phyloP scores from a whole-genome alignment of 2,113 vertebrate species.

The Solea senegalensis region DNA sequence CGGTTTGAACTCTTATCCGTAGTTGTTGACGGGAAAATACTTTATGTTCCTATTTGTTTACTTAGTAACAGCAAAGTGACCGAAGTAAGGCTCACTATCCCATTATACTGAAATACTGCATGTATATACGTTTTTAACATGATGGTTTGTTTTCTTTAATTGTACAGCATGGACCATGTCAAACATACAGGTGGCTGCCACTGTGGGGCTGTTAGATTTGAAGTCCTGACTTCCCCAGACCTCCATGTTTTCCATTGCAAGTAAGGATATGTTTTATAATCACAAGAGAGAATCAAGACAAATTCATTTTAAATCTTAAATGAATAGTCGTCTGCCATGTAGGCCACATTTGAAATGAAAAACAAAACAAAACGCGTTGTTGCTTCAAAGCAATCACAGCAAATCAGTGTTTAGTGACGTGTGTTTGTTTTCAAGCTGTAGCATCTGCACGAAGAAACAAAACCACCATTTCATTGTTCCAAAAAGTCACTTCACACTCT shows the following conservation, averaged over 20 bases:
- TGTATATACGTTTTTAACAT: background rate
- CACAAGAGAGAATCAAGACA: background rate
- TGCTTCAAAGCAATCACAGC: background rate
- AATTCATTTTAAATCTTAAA: background rate
- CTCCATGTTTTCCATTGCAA: conserved; percentile 95
- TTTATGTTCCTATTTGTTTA: background rate
- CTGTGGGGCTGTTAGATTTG: conserved; percentile 91
- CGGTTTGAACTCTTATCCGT: conserved; percentile 24
- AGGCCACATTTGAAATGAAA: background rate
- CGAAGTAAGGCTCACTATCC: background rate
- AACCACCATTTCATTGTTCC: conserved; percentile 95
- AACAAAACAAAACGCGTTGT: background rate
- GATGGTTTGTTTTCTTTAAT: conserved; percentile 21
- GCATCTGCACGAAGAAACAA: conserved; percentile 96
- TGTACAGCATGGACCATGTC: conserved; percentile 84
- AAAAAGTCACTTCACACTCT: conserved; percentile 86
- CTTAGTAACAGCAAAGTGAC: background rate
- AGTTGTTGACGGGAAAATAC: conserved; percentile 1
- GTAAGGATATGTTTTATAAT: conserved; percentile 75
- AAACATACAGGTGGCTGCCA: conserved; percentile 94
- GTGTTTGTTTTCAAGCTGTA: conserved; percentile 85
- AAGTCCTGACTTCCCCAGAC: conserved; percentile 88
- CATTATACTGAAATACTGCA: background rate
- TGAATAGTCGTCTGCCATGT: background rate
- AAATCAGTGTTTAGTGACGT: background rate